Evolutionary conservation across 2,797 vertebrate species (phyloP).

Genomic region (Onychomys arenicola): DNA sequence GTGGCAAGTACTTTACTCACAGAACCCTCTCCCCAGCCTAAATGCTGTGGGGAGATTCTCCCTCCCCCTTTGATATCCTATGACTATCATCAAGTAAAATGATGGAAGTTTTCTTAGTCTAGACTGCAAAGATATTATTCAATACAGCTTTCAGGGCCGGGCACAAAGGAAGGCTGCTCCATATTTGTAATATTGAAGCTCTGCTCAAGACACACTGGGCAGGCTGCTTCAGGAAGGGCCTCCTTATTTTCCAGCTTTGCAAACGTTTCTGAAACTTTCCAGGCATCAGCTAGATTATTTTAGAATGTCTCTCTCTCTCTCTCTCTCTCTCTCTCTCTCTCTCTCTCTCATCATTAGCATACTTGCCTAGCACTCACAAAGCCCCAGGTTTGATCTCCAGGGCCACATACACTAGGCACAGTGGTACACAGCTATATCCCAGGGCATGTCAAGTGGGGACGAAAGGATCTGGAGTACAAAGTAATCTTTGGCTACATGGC

Average conservation of each 20-base stretch:
- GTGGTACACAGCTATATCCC: not conserved
- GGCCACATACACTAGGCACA: not conserved
- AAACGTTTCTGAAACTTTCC: not conserved
- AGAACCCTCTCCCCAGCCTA: not conserved
- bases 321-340: not conserved
- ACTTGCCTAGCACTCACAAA: not conserved
- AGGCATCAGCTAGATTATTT: not conserved
- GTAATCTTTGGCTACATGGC: not conserved
- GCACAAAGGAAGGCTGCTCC: fast-evolving
- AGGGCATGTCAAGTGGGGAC: not conserved
- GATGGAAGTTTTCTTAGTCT: not conserved
- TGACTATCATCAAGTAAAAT: not conserved
- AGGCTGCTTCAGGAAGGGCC: not conserved
- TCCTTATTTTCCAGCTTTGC: not conserved
- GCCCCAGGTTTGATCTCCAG: not conserved
- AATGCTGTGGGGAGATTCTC: not conserved
- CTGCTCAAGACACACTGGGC: not conserved
- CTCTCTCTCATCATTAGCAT: not conserved
- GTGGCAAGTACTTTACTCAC: not conserved
- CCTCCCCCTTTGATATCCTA: not conserved
- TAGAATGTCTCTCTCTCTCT: not conserved
- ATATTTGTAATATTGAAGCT: not conserved
- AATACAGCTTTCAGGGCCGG: too few relatives aligned
- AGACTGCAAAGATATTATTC: too few relatives aligned
- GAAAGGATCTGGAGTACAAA: not conserved